Evolutionary conservation across 2,113 vertebrate species (phyloP).

Genomic region (Hystrix cristata): DNA sequence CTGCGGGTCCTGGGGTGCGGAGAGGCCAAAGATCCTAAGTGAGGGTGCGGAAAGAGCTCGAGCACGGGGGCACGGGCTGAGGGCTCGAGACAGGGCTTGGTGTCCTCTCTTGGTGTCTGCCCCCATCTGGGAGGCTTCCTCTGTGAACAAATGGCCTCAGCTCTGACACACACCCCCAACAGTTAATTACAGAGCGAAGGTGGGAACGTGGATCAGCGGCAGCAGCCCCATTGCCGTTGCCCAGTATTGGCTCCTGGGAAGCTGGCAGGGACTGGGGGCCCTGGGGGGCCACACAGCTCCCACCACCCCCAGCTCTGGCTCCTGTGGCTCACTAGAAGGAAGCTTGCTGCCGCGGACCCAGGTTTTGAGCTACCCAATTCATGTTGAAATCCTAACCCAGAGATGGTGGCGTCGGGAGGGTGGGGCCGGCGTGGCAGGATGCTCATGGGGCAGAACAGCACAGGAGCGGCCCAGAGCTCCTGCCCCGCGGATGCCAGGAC

Average conservation of each 20-base stretch:
- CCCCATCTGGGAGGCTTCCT: too few relatives aligned
- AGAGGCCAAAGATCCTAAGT: too few relatives aligned
- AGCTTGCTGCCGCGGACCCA: background rate
- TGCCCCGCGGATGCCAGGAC: background rate
- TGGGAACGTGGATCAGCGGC: too few relatives aligned
- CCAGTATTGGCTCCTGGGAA: background rate
- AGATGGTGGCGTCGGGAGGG: background rate
- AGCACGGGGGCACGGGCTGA: background rate
- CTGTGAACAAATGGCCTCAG: too few relatives aligned
- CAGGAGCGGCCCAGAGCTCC: background rate
- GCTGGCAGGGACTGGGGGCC: background rate
- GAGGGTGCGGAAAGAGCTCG: rapidly evolving
- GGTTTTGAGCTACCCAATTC: background rate
- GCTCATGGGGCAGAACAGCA: too few relatives aligned
- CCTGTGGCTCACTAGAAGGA: rapidly evolving
- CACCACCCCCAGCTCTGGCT: background rate
- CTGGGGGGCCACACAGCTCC: rapidly evolving
- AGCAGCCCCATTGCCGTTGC: background rate
- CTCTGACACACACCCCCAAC: background rate
- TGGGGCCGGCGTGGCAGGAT: background rate
- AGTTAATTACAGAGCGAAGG: background rate
- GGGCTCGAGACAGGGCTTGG: background rate
- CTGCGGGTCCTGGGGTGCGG: background rate
- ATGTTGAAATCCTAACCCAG: background rate
- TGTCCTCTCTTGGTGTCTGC: background rate